Conservation (phyloP, 2,113 vertebrate genomes). For the Loxodonta africana region DNA sequence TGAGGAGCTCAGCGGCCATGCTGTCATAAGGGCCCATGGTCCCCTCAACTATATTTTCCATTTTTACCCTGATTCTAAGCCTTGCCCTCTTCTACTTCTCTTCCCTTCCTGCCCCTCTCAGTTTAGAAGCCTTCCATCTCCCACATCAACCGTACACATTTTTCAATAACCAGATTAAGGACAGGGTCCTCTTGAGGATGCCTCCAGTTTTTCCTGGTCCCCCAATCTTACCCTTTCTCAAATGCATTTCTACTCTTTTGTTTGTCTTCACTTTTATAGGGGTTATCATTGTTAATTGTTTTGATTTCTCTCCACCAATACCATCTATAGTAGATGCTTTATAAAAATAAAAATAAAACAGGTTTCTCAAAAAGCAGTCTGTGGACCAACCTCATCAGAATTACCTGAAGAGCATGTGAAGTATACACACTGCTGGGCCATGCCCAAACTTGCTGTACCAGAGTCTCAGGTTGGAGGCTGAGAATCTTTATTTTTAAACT, state of each 20-base stretch:
- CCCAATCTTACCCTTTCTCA: not conserved
- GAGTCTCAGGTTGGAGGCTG: not conserved
- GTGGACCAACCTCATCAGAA: not conserved
- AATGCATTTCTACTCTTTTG: not conserved
- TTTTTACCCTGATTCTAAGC: not conserved
- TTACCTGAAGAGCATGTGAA: not conserved
- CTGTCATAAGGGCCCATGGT: not conserved
- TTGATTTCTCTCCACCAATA: not conserved
- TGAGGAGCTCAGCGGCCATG: not conserved
- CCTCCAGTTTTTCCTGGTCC: not conserved
- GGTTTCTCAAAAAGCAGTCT: not conserved
- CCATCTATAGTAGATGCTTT: not conserved
- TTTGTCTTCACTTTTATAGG: not conserved
- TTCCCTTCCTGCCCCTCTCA: not conserved
- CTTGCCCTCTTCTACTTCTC: not conserved
- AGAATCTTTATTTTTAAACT: conserved; percentile 8
- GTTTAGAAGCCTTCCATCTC: not conserved
- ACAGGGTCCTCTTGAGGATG: fast-evolving
- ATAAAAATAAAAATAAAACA: conserved; percentile 44
- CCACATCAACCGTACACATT: not conserved
- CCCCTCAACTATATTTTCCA: not conserved
- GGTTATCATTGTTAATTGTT: not conserved
- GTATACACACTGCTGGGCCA: not conserved
- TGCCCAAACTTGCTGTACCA: not conserved
- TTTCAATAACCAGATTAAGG: not conserved